phyloP scores from a whole-genome alignment of 2,888 invertebrate genomes.

The Deilephila porcellus region DNA sequence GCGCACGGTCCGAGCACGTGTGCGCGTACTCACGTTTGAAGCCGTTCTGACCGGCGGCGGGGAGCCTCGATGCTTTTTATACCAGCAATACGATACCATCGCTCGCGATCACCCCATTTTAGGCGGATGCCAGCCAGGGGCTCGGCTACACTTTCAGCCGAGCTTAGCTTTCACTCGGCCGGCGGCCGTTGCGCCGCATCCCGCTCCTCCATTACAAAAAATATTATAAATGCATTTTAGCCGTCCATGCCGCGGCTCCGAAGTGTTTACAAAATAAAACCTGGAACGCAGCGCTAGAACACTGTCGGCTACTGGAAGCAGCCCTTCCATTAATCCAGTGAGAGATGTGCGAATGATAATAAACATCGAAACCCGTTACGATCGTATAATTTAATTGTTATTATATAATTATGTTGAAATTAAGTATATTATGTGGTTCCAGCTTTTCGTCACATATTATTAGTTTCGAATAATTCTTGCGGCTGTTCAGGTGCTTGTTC shows the following conservation, averaged over 20 bases:
- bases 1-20: constrained; percentile 65
- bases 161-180: constrained; percentile 82
- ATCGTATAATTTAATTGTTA: constrained; percentile 24
- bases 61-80: constrained; percentile 90
- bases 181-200: constrained; percentile 50
- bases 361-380: constrained; percentile 21
- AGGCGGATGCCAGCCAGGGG: constrained; percentile 79
- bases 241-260: constrained; percentile 33
- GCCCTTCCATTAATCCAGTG: constrained; percentile 29
- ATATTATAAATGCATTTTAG: constrained; percentile 38
- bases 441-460: constrained; percentile 7
- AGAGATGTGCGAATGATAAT: constrained; percentile 25
- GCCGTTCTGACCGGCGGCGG: constrained; percentile 96
- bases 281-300: constrained; percentile 40
- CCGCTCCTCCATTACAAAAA: constrained; percentile 12
- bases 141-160: constrained; percentile 77
- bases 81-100: constrained; percentile 91
- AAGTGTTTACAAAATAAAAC: constrained; percentile 53
- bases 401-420: constrained; percentile 25
- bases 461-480: neutral
- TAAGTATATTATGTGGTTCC: neutral
- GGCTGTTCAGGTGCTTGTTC: neutral
- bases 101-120: constrained; percentile 83
- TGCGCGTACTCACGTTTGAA: constrained; percentile 95
- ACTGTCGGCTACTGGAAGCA: constrained; percentile 42